Evolutionary conservation across 2,113 vertebrate genomes (phyloP).

Genomic region (Mus musculus): GRCm39 chr3:133065001-133065500

Average conservation of each 20-base stretch:
- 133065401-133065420: neutral
- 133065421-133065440: neutral
- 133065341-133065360: neutral
- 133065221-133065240: neutral
- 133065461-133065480: neutral
- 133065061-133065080: neutral
- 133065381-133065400: neutral
- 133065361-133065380: neutral
- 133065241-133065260: neutral
- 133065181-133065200: neutral
- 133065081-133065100: neutral
- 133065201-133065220: neutral
- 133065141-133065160: neutral
- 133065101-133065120: neutral
- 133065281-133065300: neutral
- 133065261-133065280: neutral
- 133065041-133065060: neutral
- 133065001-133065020: conserved; percentile 39
- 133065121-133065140: neutral
- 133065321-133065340: neutral
- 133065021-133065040: neutral
- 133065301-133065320: neutral
- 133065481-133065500: neutral
- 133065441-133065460: neutral
- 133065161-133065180: neutral